Conservation (phyloP, 2,888 invertebrate species). For the Philereme transversata region DNA sequence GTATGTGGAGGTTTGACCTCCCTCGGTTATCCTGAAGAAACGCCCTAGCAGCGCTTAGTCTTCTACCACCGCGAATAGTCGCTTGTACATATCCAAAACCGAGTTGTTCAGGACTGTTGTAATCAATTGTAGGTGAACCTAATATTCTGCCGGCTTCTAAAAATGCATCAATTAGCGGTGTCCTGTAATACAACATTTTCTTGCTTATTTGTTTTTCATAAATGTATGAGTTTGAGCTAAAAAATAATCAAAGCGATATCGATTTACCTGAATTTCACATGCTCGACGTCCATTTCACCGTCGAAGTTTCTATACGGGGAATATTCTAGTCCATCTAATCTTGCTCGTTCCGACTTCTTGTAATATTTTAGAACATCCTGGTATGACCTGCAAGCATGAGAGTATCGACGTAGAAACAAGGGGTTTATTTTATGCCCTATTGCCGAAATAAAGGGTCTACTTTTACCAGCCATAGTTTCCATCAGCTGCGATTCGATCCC, state of each 20-base stretch:
- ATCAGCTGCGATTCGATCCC: constrained; percentile 86
- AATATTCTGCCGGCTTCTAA: constrained; percentile 85
- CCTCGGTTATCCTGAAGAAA: constrained; percentile 81
- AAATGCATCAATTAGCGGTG: constrained; percentile 85
- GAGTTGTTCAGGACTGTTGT: constrained; percentile 82
- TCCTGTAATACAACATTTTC: constrained; percentile 44
- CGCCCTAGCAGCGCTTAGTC: constrained; percentile 84
- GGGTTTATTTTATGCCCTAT: too few relatives aligned
- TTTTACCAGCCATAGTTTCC: constrained; percentile 88
- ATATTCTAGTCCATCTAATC: constrained; percentile 62
- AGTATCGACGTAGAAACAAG: background rate
- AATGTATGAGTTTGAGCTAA: background rate
- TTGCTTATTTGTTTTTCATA: background rate
- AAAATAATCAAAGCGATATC: background rate
- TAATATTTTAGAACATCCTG: constrained; percentile 83
- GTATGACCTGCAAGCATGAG: constrained; percentile 80
- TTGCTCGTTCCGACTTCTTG: constrained; percentile 81
- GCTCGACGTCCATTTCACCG: constrained; percentile 85
- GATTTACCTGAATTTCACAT: constrained; percentile 70
- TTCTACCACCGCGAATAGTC: constrained; percentile 83
- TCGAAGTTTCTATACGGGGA: constrained; percentile 78
- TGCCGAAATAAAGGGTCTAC: too few relatives aligned
- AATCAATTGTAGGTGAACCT: constrained; percentile 86
- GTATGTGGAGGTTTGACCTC: constrained; percentile 83
- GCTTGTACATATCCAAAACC: constrained; percentile 87